phyloP scores from a whole-genome alignment of 2,888 invertebrate species.

The Sesia apiformis region DNA sequence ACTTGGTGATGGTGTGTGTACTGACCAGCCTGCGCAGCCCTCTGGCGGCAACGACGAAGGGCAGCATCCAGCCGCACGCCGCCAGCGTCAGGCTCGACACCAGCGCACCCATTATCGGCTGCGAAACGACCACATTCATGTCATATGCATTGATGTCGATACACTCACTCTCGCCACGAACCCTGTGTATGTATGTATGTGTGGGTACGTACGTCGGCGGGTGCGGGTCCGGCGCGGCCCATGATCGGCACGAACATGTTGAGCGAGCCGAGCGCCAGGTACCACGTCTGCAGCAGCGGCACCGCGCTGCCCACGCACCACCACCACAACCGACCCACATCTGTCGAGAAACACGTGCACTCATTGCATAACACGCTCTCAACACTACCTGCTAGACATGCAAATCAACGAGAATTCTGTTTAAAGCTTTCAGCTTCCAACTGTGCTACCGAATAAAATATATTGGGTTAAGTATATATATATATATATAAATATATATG shows the following conservation, averaged over 20 bases:
- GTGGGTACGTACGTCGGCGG: conserved; percentile 77
- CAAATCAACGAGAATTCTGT: too few species aligned
- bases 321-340: neutral
- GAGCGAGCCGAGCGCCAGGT: conserved; percentile 80
- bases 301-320: conserved; percentile 29
- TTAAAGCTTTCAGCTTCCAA: too few species aligned
- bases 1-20: neutral
- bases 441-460: too few species aligned
- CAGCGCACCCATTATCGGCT: conserved; percentile 31
- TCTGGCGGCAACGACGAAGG: conserved; percentile 33
- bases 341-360: conserved; percentile 33
- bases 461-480: too few species aligned
- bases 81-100: conserved; percentile 52
- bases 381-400: conserved; percentile 32
- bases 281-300: conserved; percentile 80
- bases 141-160: too few species aligned
- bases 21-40: conserved; percentile 20
- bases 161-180: neutral
- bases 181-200: neutral
- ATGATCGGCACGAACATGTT: conserved; percentile 86
- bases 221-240: conserved; percentile 83
- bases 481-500: too few species aligned
- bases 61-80: conserved; percentile 44
- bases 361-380: conserved; percentile 62
- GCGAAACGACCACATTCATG: conserved; percentile 8